Conservation (phyloP, 2,113 vertebrate species). For the Anolis sagrei region DNA sequence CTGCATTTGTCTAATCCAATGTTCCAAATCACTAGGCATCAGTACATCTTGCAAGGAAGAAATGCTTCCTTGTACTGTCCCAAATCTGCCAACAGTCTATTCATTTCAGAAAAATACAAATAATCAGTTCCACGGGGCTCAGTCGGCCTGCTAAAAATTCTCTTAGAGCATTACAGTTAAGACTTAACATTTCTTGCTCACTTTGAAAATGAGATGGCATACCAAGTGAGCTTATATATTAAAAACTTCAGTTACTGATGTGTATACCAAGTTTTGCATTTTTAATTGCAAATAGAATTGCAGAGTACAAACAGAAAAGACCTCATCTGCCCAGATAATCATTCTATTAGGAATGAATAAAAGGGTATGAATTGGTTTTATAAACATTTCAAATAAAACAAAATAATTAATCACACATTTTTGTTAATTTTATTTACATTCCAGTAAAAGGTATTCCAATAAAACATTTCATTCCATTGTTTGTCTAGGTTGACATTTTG, state of each 20-base stretch:
- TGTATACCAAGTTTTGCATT: neutral
- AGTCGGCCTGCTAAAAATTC: neutral
- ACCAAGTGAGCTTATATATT: neutral
- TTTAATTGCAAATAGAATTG: neutral
- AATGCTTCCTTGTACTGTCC: neutral
- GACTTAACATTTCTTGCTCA: neutral
- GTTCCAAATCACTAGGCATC: neutral
- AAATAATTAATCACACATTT: neutral
- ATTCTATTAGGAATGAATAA: conserved; percentile 14
- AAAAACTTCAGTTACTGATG: neutral
- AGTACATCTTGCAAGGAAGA: neutral
- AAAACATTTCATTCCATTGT: conserved; percentile 21
- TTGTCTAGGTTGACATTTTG: conserved; percentile 13
- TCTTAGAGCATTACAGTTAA: neutral
- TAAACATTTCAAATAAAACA: conserved; percentile 1
- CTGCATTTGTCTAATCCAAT: neutral
- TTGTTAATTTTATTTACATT: neutral
- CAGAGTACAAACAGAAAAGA: neutral
- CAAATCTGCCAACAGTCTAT: neutral
- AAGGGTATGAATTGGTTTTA: neutral
- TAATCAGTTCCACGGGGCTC: neutral
- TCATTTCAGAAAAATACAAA: neutral
- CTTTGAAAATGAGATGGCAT: neutral
- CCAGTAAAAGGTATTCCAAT: neutral
- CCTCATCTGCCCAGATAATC: neutral